Conservation (phyloP, 2,888 invertebrate genomes). For the Parascotia fuliginaria region DNA sequence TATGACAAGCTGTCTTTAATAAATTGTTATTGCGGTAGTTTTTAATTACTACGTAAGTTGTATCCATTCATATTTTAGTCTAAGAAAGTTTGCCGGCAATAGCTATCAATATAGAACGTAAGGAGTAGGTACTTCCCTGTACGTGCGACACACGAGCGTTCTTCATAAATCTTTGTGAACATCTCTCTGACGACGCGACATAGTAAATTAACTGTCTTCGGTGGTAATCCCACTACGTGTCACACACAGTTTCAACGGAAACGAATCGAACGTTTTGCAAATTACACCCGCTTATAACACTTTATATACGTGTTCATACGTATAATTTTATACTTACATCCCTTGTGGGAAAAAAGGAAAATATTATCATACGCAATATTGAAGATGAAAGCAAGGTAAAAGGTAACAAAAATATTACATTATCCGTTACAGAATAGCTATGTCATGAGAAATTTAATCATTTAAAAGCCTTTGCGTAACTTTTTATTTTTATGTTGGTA, state of each 20-base stretch:
- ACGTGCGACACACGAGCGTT: slow-evolving; percentile 43
- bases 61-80: neutral
- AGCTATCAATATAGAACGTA: slow-evolving; percentile 9
- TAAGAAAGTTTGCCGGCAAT: neutral
- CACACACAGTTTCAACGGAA: slow-evolving; percentile 32
- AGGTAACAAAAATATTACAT: slow-evolving; percentile 20
- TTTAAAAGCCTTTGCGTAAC: neutral
- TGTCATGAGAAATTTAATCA: slow-evolving; percentile 13
- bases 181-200: slow-evolving; percentile 31
- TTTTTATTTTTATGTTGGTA: neutral
- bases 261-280: slow-evolving; percentile 21
- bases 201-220: slow-evolving; percentile 50
- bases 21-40: neutral
- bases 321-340: slow-evolving; percentile 1
- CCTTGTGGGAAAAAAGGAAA: slow-evolving; percentile 23
- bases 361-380: slow-evolving; percentile 25
- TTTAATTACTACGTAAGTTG: neutral
- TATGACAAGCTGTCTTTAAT: neutral
- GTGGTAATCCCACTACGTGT: slow-evolving; percentile 46
- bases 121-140: slow-evolving; percentile 33
- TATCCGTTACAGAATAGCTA: slow-evolving; percentile 14
- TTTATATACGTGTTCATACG: neutral
- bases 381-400: slow-evolving; percentile 30
- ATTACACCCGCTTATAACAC: slow-evolving; percentile 3
- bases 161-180: slow-evolving; percentile 44